Evolutionary conservation across 2,113 vertebrate species (phyloP).

Genomic region (Apaloderma vittatum): DNA sequence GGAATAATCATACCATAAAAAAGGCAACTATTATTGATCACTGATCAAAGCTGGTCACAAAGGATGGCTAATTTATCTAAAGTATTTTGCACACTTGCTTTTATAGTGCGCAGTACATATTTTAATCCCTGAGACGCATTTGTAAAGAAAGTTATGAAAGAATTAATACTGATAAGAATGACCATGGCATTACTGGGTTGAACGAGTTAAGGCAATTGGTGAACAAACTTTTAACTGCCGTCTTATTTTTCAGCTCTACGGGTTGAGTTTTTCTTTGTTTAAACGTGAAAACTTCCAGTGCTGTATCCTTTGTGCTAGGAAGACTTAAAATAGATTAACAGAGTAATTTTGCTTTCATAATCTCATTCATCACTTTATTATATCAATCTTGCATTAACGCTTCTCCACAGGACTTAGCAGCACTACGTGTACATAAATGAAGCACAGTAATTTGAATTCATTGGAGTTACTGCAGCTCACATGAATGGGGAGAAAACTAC

Average conservation of each 20-base stretch:
- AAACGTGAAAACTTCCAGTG: neutral
- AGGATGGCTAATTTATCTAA: neutral
- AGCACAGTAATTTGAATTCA: neutral
- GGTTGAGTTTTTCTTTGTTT: neutral
- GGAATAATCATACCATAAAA: neutral
- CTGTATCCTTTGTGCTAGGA: neutral
- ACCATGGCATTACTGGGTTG: accelerated
- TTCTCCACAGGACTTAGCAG: neutral
- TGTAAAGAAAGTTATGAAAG: neutral
- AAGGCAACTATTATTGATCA: neutral
- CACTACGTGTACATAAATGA: neutral
- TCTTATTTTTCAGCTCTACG: neutral
- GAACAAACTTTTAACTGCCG: neutral
- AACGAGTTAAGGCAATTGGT: neutral
- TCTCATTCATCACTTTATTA: neutral
- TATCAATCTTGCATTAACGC: neutral
- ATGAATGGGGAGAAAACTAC: neutral
- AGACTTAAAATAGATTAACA: neutral
- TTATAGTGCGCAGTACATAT: neutral
- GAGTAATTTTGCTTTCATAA: neutral
- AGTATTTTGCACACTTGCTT: neutral
- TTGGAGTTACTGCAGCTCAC: neutral
- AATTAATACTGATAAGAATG: neutral
- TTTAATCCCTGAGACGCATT: neutral
- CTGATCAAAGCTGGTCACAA: neutral